Base-by-base conservation (phyloP, 1,140 invertebrate species). In the Drosophila takahashii region DNA sequence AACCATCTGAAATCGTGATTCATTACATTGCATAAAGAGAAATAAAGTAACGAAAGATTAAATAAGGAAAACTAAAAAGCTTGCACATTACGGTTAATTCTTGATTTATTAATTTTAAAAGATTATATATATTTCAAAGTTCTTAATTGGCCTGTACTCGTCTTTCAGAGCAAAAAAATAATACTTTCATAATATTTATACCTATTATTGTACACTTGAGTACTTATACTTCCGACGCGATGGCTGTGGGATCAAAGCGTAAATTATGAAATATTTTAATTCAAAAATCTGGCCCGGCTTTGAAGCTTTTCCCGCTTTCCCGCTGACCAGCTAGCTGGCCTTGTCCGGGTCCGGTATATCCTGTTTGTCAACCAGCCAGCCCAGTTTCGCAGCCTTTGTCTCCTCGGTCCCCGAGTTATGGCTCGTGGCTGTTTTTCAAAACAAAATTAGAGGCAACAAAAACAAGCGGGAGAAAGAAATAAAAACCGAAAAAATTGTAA, bases 401-500 rank as follows among this genome's bases (percentile, higher is more conserved):
- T 52, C 47, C 54, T 15, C 45, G 42, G 44, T 44, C 22, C 54
- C 66, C 60, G 70, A 81, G 81, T 75, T 67, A 67, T 79, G 75
- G 62, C 79, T 78, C 48, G 47, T 72, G 83, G 83, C 79, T 87
- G 84, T 83, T 87, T 83, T 62, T 72, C 64, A 71, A 87, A 83
- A 87, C 71, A 87, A 89, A 87, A 89, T 87, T 87, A 87, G 71
- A 76, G 56, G 44, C 62, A 77, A 39, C 72, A 44, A 34, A 39
- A 76, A 54, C 54, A 50, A 58, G 11, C 52, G 32, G 26, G 64
- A 48, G 60, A 59, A 45, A 13, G 53, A 61, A 83, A 60, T 62
- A 81, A 62, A 66, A 69, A 54, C 59, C 52, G 58, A 79, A 87
- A 86, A 83, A 77, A 77, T 87, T 87, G 79, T 87, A 87, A 87